Conservation (phyloP, 2,888 invertebrate genomes). For the Lasioglossum figueresi region DNA sequence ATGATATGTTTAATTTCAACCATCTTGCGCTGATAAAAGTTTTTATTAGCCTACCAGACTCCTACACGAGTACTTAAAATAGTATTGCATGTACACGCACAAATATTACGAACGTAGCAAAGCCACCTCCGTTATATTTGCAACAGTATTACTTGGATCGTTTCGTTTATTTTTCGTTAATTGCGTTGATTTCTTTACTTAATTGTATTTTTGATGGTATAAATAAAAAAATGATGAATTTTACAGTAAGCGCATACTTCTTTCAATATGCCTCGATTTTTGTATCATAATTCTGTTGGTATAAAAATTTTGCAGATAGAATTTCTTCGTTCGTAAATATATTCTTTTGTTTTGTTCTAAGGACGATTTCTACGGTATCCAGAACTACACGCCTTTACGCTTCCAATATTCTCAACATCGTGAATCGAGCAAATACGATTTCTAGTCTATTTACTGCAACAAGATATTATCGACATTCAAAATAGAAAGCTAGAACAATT, state of each 20-base stretch:
- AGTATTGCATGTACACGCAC: background rate
- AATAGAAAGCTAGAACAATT: background rate
- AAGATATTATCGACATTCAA: conserved; percentile 1
- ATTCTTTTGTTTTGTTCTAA: background rate
- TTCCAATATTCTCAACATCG: background rate
- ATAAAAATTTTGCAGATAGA: background rate
- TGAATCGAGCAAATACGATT: background rate
- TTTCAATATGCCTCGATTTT: background rate
- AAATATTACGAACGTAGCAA: background rate
- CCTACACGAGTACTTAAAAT: background rate
- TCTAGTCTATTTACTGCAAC: background rate
- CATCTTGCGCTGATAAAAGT: background rate
- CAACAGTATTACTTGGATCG: background rate
- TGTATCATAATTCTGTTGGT: background rate
- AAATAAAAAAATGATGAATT: background rate
- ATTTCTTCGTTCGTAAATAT: background rate
- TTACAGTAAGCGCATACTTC: background rate
- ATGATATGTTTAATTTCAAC: background rate
- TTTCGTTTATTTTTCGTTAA: background rate
- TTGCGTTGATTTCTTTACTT: background rate
- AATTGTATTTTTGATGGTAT: background rate
- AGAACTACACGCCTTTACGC: background rate
- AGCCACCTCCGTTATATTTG: background rate
- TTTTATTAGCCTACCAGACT: background rate
- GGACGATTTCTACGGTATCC: background rate